A percentile compares a stretch with the other conserved stretches of the same genome.
Evolutionary conservation across 30 jellyfish, hydroid and myxozoan species (phyloP).

Genomic region (Calvadosia cruxmelitensis): DNA sequence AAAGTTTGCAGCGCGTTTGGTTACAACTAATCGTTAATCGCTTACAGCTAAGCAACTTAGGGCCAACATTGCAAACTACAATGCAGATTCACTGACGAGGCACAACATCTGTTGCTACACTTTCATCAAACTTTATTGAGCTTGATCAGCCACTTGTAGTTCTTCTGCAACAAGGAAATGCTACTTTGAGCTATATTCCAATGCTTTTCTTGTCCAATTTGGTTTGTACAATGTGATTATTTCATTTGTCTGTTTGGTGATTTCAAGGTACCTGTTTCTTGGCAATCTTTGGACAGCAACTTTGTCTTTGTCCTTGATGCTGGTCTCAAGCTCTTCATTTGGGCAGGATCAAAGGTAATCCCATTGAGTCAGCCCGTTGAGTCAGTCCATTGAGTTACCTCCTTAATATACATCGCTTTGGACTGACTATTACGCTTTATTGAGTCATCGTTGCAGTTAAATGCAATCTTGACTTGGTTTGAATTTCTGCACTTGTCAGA

Average conservation of each 20-base stretch:
- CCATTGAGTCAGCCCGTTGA: background rate
- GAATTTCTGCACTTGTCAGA: background rate
- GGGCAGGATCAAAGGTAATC: constrained; percentile 95
- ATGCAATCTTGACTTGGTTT: background rate
- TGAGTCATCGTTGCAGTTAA: background rate
- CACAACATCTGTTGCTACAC: no score
- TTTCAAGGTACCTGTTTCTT: constrained; percentile 53
- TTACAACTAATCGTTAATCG: no score
- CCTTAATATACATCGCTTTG: background rate
- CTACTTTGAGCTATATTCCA: no score
- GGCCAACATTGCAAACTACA: no score
- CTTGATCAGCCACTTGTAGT: no score
- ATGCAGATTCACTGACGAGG: no score
- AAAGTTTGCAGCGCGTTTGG: no score
- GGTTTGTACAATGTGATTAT: background rate
- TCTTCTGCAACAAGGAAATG: no score
- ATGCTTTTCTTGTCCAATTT: background rate
- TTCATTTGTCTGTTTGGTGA: background rate
- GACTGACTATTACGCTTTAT: background rate
- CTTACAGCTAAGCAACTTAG: no score
- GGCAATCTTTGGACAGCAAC: constrained; percentile 91
- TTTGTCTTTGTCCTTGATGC: constrained; percentile 92
- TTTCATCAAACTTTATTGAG: no score
- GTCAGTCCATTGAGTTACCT: background rate
- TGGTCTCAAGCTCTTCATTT: constrained; percentile 65